Base-by-base conservation (phyloP, 2,888 invertebrate species). In the Eilema griseolum region DNA sequence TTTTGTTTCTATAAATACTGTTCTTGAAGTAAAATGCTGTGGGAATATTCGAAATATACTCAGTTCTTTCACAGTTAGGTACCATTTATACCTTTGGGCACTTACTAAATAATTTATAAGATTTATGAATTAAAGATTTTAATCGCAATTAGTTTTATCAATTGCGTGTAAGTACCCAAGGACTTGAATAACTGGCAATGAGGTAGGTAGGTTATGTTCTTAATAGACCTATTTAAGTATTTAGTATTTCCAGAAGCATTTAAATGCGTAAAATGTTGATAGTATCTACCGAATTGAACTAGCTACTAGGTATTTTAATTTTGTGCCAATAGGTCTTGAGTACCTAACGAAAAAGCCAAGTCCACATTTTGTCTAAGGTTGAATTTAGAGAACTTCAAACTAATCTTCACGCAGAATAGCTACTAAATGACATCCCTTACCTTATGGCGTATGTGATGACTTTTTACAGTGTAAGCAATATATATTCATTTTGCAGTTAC, bases 141-240 rank as follows among this genome's bases (percentile, higher is more conserved):
- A 28, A 63, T 62, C 70, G 71, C 66, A 69, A 73, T 80, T 73
- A 66, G 24, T 70, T 68, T 69, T 76, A 73, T 72, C 76, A 41
- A 71, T 23, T 31, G 74, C 61, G 67, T 63, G 52, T 56, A 52
- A 52, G 57, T 41, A 41, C 41, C n/a, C 52, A 52, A 52, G 52
- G 52, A 52, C 52, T 52, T n/a, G n/a, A 52, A n/a, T 52, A 52
- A 52, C 52, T 8, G n/a, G 10, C 8, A n/a, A 52, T n/a, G 52
- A 26, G 57, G 57, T 57, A 11, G 57, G 57, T 57, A 24, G 23
- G 24, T 59, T 59, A 59, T 59, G 57, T 59, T 24, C 26, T 16
- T 24, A 59, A 59, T 52, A 52, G 52, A 52, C 52, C n/a, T 52
- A n/a, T 52, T 52, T 52, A 52, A 52, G 52, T 52, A 52, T n/a